Percentiles rank a stretch among this genome's conserved stretches.
These are phyloP conservation scores for Lepus europaeus DNA, from an alignment of 2,113 vertebrate genomes.

Conservation along the genomic window DNA sequence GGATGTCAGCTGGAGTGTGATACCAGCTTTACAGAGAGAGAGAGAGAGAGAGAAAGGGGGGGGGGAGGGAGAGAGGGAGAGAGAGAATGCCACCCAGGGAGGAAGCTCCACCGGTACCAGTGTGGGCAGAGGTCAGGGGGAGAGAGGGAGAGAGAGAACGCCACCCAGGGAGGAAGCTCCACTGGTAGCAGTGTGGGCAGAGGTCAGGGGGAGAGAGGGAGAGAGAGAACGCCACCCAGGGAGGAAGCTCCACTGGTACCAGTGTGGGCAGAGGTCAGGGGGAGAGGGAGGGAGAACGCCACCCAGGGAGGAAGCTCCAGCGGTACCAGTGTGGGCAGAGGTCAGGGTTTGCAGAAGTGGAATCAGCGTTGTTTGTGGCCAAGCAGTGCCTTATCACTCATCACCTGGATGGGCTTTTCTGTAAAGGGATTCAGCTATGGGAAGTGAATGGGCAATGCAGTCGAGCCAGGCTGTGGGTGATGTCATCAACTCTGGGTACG, in stretches of 20 bases:
- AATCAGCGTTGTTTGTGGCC: rapidly evolving
- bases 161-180: neutral
- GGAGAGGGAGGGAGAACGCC: no score
- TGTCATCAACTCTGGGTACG: rapidly evolving
- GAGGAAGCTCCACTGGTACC: rapidly evolving
- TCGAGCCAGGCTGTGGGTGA: neutral
- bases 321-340: neutral
- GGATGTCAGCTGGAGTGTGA: no score
- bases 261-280: neutral
- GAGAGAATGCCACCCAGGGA: no score
- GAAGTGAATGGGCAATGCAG: rapidly evolving
- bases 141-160: no score
- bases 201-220: neutral
- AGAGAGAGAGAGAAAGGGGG: no score
- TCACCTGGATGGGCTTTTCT: rapidly evolving
- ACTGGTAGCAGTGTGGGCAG: rapidly evolving
- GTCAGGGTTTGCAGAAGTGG: neutral
- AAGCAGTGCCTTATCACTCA: rapidly evolving
- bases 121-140: neutral
- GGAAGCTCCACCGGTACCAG: rapidly evolving
- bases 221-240: no score
- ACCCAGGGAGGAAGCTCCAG: rapidly evolving
- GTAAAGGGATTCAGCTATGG: rapidly evolving
- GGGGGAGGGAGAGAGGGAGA: no score
- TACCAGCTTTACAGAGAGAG: rapidly evolving